Percentiles rank a stretch among this genome's conserved stretches.
Evolutionary conservation across 1,140 invertebrate species (phyloP).

Genomic region (Tetramorium alpestre): DNA sequence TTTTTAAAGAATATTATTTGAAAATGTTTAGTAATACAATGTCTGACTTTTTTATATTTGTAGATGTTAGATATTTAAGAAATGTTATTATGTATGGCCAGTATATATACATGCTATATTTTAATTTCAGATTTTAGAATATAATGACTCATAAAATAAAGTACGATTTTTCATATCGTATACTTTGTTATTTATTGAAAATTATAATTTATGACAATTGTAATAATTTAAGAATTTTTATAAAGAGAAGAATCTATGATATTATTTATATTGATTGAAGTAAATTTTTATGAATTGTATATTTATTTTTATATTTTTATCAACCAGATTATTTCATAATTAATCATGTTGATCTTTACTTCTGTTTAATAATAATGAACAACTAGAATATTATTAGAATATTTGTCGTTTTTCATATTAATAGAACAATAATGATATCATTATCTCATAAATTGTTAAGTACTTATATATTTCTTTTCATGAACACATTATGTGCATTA

Average conservation of each 20-base stretch:
- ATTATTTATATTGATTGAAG: constrained; percentile 13
- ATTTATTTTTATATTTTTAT: not conserved
- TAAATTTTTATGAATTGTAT: not conserved
- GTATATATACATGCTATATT: constrained; percentile 11
- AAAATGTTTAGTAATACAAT: not conserved
- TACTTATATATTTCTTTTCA: constrained; percentile 11
- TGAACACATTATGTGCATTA: not conserved
- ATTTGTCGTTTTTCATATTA: not conserved
- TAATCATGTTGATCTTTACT: not conserved
- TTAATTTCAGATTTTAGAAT: constrained; percentile 13
- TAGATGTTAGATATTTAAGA: constrained; percentile 19
- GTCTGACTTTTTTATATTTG: not conserved
- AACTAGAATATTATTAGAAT: not conserved
- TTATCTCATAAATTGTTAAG: not conserved
- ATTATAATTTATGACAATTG: constrained; percentile 5
- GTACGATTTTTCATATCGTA: not conserved
- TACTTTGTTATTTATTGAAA: constrained; percentile 10
- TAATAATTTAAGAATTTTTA: constrained; percentile 6
- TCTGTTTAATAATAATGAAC: not conserved
- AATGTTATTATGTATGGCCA: constrained; percentile 10
- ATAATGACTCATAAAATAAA: not conserved
- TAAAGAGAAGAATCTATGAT: not conserved
- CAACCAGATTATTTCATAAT: not conserved
- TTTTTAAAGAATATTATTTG: not conserved
- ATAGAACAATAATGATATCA: not conserved